These are phyloP conservation scores for Threskiornis aethiopicus DNA, from an alignment of 2,797 vertebrate species.

Conservation along the genomic window DNA sequence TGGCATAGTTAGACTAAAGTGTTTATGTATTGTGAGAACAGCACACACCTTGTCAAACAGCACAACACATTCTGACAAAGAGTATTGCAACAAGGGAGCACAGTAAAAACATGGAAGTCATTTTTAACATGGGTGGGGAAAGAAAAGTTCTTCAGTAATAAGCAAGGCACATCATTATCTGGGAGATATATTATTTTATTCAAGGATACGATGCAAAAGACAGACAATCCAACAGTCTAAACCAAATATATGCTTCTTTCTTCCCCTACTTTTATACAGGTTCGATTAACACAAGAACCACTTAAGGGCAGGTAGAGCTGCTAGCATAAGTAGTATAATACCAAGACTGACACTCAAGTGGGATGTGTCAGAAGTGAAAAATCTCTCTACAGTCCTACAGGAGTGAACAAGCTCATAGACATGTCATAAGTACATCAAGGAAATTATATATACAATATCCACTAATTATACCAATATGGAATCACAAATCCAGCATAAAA, in stretches of 20 bases:
- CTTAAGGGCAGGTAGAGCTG: background rate
- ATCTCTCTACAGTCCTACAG: constrained; percentile 1
- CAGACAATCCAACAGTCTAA: background rate
- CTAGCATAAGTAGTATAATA: background rate
- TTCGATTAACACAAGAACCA: constrained; percentile 14
- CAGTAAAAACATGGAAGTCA: background rate
- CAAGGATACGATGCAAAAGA: background rate
- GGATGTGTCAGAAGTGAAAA: constrained; percentile 37
- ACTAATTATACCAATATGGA: background rate
- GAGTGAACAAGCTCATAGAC: background rate
- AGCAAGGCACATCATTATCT: background rate
- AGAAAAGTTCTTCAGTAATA: background rate
- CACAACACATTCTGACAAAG: background rate
- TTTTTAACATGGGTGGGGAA: background rate
- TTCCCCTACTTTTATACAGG: background rate
- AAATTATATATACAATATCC: background rate
- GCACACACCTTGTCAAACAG: background rate
- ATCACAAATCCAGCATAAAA: background rate
- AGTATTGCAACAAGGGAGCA: background rate
- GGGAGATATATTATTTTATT: background rate
- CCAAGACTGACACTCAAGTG: constrained; percentile 12
- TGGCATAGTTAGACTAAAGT: background rate
- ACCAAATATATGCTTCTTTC: background rate
- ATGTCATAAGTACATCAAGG: background rate
- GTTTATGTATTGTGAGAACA: background rate